Base-by-base conservation (phyloP, 2,113 vertebrate genomes). In the Polypterus bichir region DNA sequence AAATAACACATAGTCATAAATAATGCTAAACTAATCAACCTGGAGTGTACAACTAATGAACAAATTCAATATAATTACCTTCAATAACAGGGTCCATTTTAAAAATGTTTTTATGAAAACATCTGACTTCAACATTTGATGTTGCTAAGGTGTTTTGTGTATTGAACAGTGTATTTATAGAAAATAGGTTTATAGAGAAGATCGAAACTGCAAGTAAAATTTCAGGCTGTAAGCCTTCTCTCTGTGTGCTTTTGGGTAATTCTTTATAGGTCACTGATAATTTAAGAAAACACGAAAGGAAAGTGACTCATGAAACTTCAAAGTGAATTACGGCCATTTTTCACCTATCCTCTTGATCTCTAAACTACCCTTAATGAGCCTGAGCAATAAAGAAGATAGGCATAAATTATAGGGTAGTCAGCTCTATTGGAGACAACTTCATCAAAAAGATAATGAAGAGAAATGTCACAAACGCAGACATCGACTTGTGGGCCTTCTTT, bases 321-420 rank as follows among this genome's bases (percentile, higher is more conserved):
- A 5, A 3, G 44, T 64, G 65, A 65, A 8, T 54, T 51, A 27
- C 5, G 54, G 44, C 62, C 65, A 70, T 69, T 70, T 69, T 67
- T 70, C 75, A 68, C 65, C 62, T 71, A 72, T 68, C 66, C 8
- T 47, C 46, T n/a, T 46, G 66, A 71, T 77, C 68, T 68, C 67
- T 68, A 73, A 69, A 73, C 59, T 71, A 67, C 69, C 65, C 44
- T 73, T 68, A 73, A 71, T 65, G 67, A 69, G 71, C 4, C 68
- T 59, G 66, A 68, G 68, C 68, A 76, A 75, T 79, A 71, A 62
- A 69, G 44, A 10, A 46, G 62, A 69, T 65, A 75, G 71, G 66
- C 60, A 56, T 73, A 64, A 63, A 44, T 60, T 47, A 6, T 9
- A 61, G 60, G 65, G 75, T 67, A 64, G 68, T 74, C 0, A 63